Conservation (phyloP, 2,797 vertebrate genomes). For the Eutrigla gurnardus region DNA sequence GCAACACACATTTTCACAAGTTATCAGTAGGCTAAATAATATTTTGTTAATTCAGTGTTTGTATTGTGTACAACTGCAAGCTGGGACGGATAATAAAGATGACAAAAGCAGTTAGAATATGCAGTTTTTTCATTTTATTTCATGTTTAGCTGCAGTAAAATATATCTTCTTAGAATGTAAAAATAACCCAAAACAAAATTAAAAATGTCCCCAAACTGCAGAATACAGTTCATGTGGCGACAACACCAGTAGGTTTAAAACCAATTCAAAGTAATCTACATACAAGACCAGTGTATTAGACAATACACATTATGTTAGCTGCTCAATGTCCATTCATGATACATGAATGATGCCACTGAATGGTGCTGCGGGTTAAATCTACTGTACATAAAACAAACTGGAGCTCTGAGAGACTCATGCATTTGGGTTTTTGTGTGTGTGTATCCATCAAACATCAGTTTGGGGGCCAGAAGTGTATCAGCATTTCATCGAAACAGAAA, state of each 20-base stretch:
- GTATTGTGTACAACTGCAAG: not conserved
- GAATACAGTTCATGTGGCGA: conserved; percentile 37
- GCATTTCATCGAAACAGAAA: conserved; percentile 6
- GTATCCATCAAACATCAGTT: not conserved
- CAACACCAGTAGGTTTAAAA: conserved; percentile 39
- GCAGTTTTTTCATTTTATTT: conserved; percentile 52
- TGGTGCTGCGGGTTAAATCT: conserved; percentile 52
- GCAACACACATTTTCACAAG: conserved; percentile 10
- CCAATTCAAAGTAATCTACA: conserved; percentile 47
- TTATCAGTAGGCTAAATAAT: not conserved
- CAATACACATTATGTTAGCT: conserved; percentile 67
- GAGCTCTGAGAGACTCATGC: conserved; percentile 19
- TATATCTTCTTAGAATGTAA: conserved; percentile 53
- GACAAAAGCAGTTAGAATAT: conserved; percentile 19
- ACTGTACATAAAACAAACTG: conserved; percentile 29
- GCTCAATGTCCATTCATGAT: conserved; percentile 72
- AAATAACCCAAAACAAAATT: conserved; percentile 52
- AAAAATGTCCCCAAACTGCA: conserved; percentile 28
- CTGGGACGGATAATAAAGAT: conserved; percentile 2
- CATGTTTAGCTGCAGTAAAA: conserved; percentile 49
- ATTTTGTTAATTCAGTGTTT: not conserved
- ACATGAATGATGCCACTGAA: conserved; percentile 62
- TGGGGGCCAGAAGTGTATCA: conserved; percentile 1
- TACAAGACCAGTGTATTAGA: conserved; percentile 62
- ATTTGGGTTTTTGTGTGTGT: not conserved